Evolutionary conservation across 1,140 invertebrate species (phyloP).

Genomic region (Polypedilum vanderplanki): DNA sequence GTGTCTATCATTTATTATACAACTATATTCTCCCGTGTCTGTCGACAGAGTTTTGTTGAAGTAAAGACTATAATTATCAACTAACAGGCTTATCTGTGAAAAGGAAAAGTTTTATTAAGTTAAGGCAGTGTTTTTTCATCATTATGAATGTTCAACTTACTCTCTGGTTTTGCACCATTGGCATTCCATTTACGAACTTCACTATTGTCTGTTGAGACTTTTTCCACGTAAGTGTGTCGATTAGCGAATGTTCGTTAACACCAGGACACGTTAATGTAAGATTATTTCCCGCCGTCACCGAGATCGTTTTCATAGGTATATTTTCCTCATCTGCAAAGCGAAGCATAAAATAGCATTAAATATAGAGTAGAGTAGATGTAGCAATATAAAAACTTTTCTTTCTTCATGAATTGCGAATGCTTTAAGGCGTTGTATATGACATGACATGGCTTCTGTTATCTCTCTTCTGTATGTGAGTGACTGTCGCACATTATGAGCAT

Average conservation of each 20-base stretch:
- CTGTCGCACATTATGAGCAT: no score
- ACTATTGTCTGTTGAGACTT: slow-evolving; percentile 43
- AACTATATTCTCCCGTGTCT: slow-evolving; percentile 60
- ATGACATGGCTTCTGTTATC: neutral
- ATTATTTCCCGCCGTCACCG: slow-evolving; percentile 58
- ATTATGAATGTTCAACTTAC: slow-evolving; percentile 34
- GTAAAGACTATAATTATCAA: slow-evolving; percentile 55
- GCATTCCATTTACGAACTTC: slow-evolving; percentile 43
- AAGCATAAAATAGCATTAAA: neutral
- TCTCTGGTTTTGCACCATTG: slow-evolving; percentile 41
- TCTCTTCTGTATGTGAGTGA: no score
- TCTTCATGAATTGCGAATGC: no score
- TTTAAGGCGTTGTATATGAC: neutral
- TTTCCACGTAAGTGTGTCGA: slow-evolving; percentile 56
- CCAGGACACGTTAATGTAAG: slow-evolving; percentile 58
- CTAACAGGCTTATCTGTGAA: slow-evolving; percentile 49
- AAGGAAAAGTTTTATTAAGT: neutral
- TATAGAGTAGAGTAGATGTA: neutral
- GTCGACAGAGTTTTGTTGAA: slow-evolving; percentile 54
- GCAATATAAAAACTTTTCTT: neutral
- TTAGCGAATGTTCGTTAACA: slow-evolving; percentile 55
- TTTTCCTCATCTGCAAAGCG: slow-evolving; percentile 47
- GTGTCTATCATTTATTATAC: slow-evolving; percentile 59
- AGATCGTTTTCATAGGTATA: slow-evolving; percentile 49
- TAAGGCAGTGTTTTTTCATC: no score